These are phyloP conservation scores for Prionailurus bengalensis DNA, from an alignment of 2,113 vertebrate species.

Conservation along the genomic window DNA sequence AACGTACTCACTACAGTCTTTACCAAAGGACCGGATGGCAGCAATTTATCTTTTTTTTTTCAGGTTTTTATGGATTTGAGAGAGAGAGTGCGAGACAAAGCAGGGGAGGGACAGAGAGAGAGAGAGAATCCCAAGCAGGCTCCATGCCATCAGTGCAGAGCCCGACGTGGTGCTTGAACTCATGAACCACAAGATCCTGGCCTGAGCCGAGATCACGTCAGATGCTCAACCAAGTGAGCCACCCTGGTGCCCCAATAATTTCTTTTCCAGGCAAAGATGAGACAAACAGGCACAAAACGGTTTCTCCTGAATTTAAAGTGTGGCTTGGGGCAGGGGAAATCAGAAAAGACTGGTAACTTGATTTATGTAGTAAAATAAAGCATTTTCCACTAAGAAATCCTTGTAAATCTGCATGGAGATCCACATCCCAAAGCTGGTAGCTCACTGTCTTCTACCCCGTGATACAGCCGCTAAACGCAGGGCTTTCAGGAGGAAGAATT, in stretches of 20 bases:
- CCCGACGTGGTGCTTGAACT: no score
- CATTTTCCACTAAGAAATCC: slow-evolving; percentile 44
- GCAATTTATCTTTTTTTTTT: background rate
- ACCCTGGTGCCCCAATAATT: background rate
- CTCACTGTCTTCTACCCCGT: background rate
- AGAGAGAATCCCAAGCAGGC: no score
- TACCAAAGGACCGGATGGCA: background rate
- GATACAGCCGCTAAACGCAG: slow-evolving; percentile 25
- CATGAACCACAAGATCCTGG: no score
- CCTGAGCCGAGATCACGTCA: no score
- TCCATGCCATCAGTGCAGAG: no score
- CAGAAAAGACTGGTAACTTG: slow-evolving; percentile 15
- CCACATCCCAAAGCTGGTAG: slow-evolving; percentile 61
- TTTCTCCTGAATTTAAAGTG: slow-evolving; percentile 24
- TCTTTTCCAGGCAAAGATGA: slow-evolving; percentile 53
- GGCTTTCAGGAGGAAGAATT: background rate
- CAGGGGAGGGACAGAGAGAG: no score
- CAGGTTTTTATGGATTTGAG: no score
- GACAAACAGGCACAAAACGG: background rate
- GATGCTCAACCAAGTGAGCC: no score
- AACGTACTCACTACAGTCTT: background rate
- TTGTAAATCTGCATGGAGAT: slow-evolving; percentile 20
- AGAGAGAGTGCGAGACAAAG: no score
- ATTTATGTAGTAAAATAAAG: slow-evolving; percentile 59
- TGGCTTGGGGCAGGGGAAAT: background rate